phyloP scores from a whole-genome alignment of 2,888 invertebrate genomes.

The Periphyllus acericola region DNA sequence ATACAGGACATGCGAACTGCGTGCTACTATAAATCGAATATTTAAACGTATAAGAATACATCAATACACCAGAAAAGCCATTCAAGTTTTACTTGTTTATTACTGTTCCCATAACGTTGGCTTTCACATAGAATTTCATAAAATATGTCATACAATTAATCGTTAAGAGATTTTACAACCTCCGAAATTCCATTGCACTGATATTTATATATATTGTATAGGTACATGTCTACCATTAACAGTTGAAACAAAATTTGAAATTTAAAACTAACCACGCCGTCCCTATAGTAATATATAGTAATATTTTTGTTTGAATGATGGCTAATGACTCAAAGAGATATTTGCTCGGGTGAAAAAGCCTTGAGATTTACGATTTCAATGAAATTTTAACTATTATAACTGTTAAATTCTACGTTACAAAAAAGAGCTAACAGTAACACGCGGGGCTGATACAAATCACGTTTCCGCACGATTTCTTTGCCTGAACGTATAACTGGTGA shows the following conservation, averaged over 20 bases:
- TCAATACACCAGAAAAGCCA: background rate
- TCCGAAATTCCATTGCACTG: too few relatives aligned
- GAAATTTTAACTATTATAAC: conserved; percentile 7
- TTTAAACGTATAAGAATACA: conserved; percentile 13
- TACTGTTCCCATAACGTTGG: background rate
- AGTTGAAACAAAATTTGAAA: background rate
- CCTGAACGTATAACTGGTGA: conserved; percentile 18
- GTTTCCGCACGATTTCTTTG: conserved; percentile 49
- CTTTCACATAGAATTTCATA: background rate
- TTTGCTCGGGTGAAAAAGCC: background rate
- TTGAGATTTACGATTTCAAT: conserved; percentile 38
- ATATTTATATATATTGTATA: background rate
- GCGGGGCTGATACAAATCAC: conserved; percentile 47
- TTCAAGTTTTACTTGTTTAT: conserved; percentile 20
- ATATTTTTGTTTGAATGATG: background rate
- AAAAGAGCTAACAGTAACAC: conserved; percentile 22
- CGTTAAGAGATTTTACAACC: background rate
- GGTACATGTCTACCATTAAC: background rate
- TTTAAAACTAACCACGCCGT: background rate
- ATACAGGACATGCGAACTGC: conserved; percentile 37
- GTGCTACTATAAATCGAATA: conserved; percentile 1
- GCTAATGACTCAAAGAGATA: background rate
- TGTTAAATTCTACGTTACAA: background rate
- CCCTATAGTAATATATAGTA: too few relatives aligned
- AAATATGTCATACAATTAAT: background rate